Base-by-base conservation (phyloP, 2,888 invertebrate genomes). In the Beris chalybata region DNA sequence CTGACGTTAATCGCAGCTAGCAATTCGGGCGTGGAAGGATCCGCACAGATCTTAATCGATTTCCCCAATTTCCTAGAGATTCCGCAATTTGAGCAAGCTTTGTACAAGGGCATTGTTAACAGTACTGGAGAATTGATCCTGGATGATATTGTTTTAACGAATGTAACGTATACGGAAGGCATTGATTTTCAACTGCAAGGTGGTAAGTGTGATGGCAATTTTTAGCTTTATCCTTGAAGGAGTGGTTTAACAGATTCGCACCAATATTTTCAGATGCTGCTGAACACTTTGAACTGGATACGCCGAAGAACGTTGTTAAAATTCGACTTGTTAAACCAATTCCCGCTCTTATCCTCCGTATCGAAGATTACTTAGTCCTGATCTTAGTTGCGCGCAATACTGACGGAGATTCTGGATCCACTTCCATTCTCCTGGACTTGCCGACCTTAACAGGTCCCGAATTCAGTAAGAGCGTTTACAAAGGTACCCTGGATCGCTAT, bases 51-150 rank as follows among this genome's bases (percentile, higher is more conserved):
- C 13, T 54, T 59, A 1, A 59, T 55, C 4, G 59, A 69, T 12
- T 3, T 68, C 48, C 56, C 56, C 12, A 50, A 32, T 11, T 43
- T 47, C 9, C 22, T 56, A 45, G 22, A 7, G 7, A 53, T 61
- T 22, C 70, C 70, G 31, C 64, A 70, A 38, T 74, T 74, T 67
- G 71, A 72, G 32, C 67, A 71, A 54, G 59, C 70, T 1, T 22
- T 71, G 2, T 74, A 74, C 57, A 52, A 67, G 22, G 73, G 72
- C 6, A 64, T 61, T 12, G 11, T 73, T 0, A 71, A 67, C n/a
- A 66, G 65, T 44, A 61, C 65, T 38, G 56, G 69, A 58, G 58
- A 57, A 4, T 56, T 73, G 45, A 32, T 64, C 5, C n/a, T 73
- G 32, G 71, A 70, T 59, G 63, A 65, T 11, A 69, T 74, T 12